Evolutionary conservation across 2,797 vertebrate genomes (phyloP), one percentile per base, ranked within the genome.

Genomic region (Cetoscarus ocellatus): DNA sequence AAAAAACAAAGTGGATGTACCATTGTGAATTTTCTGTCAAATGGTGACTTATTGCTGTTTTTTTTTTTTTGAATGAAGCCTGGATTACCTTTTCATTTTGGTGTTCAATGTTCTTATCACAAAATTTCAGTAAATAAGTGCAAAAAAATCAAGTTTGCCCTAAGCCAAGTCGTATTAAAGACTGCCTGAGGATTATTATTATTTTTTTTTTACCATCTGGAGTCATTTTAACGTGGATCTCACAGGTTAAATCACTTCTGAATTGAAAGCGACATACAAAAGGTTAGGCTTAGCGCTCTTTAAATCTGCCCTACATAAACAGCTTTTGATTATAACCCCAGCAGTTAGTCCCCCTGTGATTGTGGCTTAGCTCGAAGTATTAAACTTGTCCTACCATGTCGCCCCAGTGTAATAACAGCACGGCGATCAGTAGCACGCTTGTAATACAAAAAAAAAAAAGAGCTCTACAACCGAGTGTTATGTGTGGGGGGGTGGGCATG

Each of bases 301-400:
- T 82, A 85, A 85, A 92, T 93, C 85, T 91, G 87, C 88, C 91
- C 86, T 89, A 93, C 82, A 92, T 90, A 91, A 91, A 92, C 90
- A 90, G 90, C 91, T 91, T 93, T 93, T 91, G 90, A 93, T 93
- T 93, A 90, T 89, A 85, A 92, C 85, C 80, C 82, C 72, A 86
- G 86, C 79, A 87, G 80, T 86, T 85, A 88, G 89, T 90, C 89
- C 79, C 82, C 38, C 84, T 91, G 91, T 92, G 91, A 93, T 89
- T 93, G 91, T 91, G 90, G 93, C 91, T 93, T 91, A 91, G 91
- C 89, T 88, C 62, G 78, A 86, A 90, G 89, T 91, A 91, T 91
- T 93, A 87, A 90, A 93, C 87, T 64, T 90, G 86, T 88, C 87
- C 86, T 61, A 82, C 73, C 79, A 71, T 88, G 88, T 83, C 77